Evolutionary conservation across 1,140 invertebrate species (phyloP).

Genomic region (Meloidogyne exigua): DNA sequence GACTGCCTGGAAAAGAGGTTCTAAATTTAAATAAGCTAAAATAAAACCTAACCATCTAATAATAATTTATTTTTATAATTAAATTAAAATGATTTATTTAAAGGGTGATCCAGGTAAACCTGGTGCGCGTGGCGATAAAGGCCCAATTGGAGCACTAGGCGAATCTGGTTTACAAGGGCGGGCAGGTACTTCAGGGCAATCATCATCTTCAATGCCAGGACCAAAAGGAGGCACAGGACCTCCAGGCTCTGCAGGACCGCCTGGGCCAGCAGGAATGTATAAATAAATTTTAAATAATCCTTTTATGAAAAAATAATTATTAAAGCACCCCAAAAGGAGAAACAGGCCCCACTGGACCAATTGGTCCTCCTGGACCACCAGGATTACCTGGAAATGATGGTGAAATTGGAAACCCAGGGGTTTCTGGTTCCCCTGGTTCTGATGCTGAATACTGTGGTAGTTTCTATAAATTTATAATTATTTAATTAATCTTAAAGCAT

Average conservation of each 20-base stretch:
- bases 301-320: background rate
- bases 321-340: constrained; percentile 15
- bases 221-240: constrained; percentile 28
- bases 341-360: constrained; percentile 17
- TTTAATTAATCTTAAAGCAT: constrained; percentile 1
- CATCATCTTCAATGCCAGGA: constrained; percentile 21
- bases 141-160: constrained; percentile 28
- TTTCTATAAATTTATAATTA: background rate
- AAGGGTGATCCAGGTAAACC: constrained; percentile 36
- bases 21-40: background rate
- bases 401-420: constrained; percentile 23
- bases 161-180: constrained; percentile 19
- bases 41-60: too few species aligned
- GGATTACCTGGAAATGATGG: constrained; percentile 29
- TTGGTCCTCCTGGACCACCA: constrained; percentile 24
- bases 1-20: background rate
- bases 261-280: constrained; percentile 17
- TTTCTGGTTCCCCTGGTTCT: constrained; percentile 29
- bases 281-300: background rate
- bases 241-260: constrained; percentile 2
- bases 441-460: constrained; percentile 33
- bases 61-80: too few species aligned
- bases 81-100: constrained; percentile 21
- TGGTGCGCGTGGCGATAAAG: constrained; percentile 24
- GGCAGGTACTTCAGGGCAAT: constrained; percentile 35